Evolutionary conservation across 2,113 vertebrate species (phyloP).

Genomic region (Gobio gobio): DNA sequence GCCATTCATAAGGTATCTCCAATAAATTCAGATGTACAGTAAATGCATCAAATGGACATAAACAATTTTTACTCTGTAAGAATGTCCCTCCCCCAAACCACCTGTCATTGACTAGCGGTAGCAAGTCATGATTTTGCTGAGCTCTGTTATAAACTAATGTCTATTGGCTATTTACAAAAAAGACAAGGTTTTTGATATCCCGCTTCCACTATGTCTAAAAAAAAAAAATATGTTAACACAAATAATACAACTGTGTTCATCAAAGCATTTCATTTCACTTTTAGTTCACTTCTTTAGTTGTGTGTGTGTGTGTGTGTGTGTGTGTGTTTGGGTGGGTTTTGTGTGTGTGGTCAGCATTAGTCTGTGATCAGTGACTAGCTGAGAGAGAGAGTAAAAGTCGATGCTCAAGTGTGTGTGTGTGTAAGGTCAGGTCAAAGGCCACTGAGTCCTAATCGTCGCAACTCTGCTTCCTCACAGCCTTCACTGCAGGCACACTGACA

Average conservation of each 20-base stretch:
- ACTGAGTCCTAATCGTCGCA: slow-evolving; percentile 67
- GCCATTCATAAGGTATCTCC: no score
- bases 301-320: background rate
- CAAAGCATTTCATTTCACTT: background rate
- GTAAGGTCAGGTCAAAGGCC: slow-evolving; percentile 64
- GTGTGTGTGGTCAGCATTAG: slow-evolving; percentile 27
- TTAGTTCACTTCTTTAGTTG: slow-evolving; percentile 61
- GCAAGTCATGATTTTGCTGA: background rate
- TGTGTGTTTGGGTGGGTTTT: slow-evolving; percentile 40
- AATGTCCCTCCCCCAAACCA: background rate
- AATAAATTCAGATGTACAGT: no score
- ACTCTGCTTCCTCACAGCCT: slow-evolving; percentile 60
- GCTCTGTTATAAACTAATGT: background rate
- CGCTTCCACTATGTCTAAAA: background rate
- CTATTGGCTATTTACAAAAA: background rate
- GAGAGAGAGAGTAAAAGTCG: slow-evolving; percentile 42
- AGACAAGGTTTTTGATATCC: background rate
- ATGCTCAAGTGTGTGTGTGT: slow-evolving; percentile 35
- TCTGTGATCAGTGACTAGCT: slow-evolving; percentile 19
- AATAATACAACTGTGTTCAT: background rate
- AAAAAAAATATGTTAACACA: background rate
- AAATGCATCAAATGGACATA: no score
- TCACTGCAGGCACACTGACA: slow-evolving; percentile 61
- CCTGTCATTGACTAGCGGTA: background rate
- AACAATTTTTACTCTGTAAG: background rate